These are phyloP conservation scores for Platysternon megacephalum DNA, from an alignment of 2,113 vertebrate genomes.

Conservation along the genomic window DNA sequence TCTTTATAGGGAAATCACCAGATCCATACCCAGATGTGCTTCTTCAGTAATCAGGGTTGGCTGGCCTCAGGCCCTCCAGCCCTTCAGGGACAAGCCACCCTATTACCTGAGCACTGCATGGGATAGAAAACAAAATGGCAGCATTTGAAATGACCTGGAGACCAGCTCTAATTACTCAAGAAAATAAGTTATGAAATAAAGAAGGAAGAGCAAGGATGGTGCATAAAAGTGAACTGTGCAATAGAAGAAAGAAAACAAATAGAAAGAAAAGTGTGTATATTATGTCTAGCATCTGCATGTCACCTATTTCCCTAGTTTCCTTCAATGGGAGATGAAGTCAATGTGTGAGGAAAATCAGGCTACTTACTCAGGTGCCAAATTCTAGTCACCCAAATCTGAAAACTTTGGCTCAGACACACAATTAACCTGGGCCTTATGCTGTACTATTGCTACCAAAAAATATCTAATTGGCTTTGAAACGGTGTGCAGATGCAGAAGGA, in stretches of 20 bases:
- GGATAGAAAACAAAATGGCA: background rate
- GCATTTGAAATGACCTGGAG: background rate
- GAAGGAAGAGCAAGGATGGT: background rate
- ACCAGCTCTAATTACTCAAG: background rate
- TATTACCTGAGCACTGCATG: fast-evolving
- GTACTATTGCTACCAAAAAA: slow-evolving; percentile 26
- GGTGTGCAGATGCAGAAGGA: background rate
- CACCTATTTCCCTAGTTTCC: background rate
- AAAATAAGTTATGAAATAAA: background rate
- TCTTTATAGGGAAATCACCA: background rate
- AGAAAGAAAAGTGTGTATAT: background rate
- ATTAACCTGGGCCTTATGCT: background rate
- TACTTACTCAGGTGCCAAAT: background rate
- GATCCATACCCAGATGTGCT: background rate
- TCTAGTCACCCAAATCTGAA: background rate
- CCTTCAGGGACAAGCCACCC: background rate
- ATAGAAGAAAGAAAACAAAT: background rate
- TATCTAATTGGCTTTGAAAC: fast-evolving
- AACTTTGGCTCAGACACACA: background rate
- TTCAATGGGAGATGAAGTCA: background rate
- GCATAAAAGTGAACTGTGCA: background rate
- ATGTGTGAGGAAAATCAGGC: background rate
- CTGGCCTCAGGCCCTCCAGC: background rate
- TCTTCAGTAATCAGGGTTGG: background rate
- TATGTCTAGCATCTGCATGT: fast-evolving